These are phyloP conservation scores for Trissolcus japonicus DNA, from an alignment of 2,888 invertebrate species.

Conservation along the genomic window DNA sequence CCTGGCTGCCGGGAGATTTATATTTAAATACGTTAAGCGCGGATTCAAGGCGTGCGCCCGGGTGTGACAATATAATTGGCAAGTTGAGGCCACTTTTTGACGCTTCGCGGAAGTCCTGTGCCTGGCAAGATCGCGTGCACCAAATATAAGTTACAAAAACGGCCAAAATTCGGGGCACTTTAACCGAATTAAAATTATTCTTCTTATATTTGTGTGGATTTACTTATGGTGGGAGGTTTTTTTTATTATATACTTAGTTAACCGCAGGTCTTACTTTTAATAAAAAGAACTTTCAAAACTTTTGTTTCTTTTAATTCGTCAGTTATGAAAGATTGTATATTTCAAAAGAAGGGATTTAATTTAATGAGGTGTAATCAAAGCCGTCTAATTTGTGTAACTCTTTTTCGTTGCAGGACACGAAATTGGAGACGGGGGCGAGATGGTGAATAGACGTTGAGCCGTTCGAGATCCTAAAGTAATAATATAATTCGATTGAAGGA, in stretches of 20 bases:
- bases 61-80: constrained; percentile 54
- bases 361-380: too few relatives aligned
- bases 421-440: background rate
- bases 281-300: too few relatives aligned
- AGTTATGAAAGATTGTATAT: too few relatives aligned
- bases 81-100: constrained; percentile 35
- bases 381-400: background rate
- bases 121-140: constrained; percentile 32
- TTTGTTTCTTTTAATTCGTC: too few relatives aligned
- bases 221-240: too few relatives aligned
- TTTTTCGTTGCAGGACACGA: background rate
- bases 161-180: too few relatives aligned
- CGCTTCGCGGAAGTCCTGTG: constrained; percentile 38
- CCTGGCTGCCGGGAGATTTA: constrained; percentile 25
- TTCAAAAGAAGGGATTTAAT: too few relatives aligned
- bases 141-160: background rate
- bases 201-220: too few relatives aligned
- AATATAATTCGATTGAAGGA: constrained; percentile 72
- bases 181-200: too few relatives aligned
- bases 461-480: constrained; percentile 64
- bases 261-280: too few relatives aligned
- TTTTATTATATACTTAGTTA: too few relatives aligned
- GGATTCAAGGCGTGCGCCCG: constrained; percentile 37
- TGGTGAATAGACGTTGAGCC: constrained; percentile 28
- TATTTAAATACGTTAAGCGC: constrained; percentile 46